Evolutionary conservation across 2,797 vertebrate genomes (phyloP), one percentile per base, ranked within the genome.

Genomic region (Phalloptychus januarius): DNA sequence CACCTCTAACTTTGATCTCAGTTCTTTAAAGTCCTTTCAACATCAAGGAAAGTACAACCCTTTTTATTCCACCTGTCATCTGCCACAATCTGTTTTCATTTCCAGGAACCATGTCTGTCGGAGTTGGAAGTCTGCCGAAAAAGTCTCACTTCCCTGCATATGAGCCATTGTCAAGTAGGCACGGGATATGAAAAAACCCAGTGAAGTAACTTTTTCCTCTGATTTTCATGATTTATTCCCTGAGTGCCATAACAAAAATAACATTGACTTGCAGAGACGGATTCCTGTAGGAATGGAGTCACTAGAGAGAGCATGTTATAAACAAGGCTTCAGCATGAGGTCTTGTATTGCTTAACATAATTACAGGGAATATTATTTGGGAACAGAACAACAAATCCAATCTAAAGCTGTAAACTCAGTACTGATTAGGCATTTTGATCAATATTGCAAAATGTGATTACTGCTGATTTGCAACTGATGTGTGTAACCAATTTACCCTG

Each of bases 61-160:
- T 89, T 91, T 90, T 91, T 87, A 90, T 92, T 92, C 85, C 85
- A 91, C 88, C 90, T 92, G 93, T 93, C 93, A 93, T 84, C 86
- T 80, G 84, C 88, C 89, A 92, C 91, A 92, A 87, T 93, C 89
- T 94, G 87, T 89, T 90, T 92, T 90, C 92, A 86, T 92, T 87
- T 87, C 76, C 77, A 86, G 86, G 85, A 81, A 87, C 79, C 86
- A 70, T 90, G 86, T 86, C 84, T 89, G 84, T 91, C 85, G 88
- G 87, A 75, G 85, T 72, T 89, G 76, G 74, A 90, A 87, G 89
- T 89, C 75, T 89, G 83, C 78, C 76, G 88, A 74, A 71, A 80
- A 67, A 40, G 18, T 40, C 61, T 72, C 74, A 79, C 82, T 73
- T 86, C 79, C 71, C 76, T 82, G 71, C 86, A 74, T 70, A 77